phyloP scores from a whole-genome alignment of 2,888 invertebrate species.

The Cosmia pyralina region DNA sequence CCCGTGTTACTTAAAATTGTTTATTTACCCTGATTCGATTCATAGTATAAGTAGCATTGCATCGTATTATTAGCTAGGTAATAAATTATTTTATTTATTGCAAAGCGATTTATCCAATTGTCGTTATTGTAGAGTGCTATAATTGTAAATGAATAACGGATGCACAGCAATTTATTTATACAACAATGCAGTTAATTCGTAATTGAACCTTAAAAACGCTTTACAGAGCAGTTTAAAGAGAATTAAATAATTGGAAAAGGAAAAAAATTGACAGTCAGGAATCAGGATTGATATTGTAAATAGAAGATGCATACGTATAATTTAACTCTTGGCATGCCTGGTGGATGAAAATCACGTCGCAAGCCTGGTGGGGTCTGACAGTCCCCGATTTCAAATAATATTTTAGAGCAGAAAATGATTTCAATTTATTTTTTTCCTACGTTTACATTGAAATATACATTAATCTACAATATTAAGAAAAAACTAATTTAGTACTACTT shows the following conservation, averaged over 20 bases:
- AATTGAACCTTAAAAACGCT: slow-evolving; percentile 51
- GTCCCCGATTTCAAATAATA: no score
- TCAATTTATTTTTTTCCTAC: no score
- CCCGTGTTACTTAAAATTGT: no score
- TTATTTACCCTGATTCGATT: neutral
- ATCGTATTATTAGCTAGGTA: slow-evolving; percentile 6
- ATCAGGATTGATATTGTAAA: neutral
- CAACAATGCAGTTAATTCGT: slow-evolving; percentile 51
- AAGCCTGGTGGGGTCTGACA: no score
- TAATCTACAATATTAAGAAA: no score
- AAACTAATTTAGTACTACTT: no score
- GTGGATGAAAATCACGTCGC: no score
- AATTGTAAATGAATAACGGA: slow-evolving; percentile 52
- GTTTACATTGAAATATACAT: no score
- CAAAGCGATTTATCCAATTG: slow-evolving; percentile 38
- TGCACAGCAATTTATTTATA: slow-evolving; percentile 47
- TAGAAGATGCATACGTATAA: neutral
- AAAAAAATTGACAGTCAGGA: neutral
- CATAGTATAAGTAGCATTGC: neutral
- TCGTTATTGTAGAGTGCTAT: slow-evolving; percentile 32
- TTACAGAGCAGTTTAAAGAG: slow-evolving; percentile 22
- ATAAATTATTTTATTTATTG: slow-evolving; percentile 29
- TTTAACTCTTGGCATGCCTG: neutral
- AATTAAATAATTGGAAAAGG: slow-evolving; percentile 30
- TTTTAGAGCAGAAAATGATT: no score